A percentile compares a stretch with the other conserved stretches of the same genome.
Evolutionary conservation across 2,888 invertebrate genomes (phyloP).

Genomic region (Eubasilissa splendida): DNA sequence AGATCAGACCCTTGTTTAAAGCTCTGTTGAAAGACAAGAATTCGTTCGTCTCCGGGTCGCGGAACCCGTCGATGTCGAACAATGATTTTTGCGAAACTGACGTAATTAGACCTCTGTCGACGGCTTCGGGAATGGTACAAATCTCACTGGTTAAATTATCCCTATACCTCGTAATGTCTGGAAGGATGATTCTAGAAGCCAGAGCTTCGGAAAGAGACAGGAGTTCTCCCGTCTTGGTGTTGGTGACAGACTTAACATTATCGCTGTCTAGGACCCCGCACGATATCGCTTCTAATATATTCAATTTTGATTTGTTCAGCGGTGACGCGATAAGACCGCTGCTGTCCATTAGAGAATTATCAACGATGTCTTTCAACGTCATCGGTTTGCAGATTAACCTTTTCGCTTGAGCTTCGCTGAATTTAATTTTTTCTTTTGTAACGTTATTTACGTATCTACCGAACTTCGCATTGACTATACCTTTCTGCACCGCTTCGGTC

Average conservation of each 20-base stretch:
- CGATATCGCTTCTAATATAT: constrained; percentile 88
- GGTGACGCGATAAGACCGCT: constrained; percentile 87
- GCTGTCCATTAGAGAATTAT: constrained; percentile 84
- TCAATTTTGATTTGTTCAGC: constrained; percentile 81
- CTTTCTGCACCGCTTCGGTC: constrained; percentile 83
- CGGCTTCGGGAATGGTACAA: constrained; percentile 88
- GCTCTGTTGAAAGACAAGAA: constrained; percentile 90
- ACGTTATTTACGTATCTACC: constrained; percentile 86
- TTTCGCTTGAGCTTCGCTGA: constrained; percentile 87
- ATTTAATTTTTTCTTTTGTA: constrained; percentile 82
- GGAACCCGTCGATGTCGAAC: constrained; percentile 93
- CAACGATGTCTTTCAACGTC: constrained; percentile 92
- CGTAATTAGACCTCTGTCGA: constrained; percentile 89
- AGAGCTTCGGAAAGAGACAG: constrained; percentile 90
- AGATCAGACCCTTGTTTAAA: constrained; percentile 82
- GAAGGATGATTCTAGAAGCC: constrained; percentile 83
- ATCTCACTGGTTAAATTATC: constrained; percentile 83
- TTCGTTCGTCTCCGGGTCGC: constrained; percentile 85
- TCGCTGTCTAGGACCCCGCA: constrained; percentile 91
- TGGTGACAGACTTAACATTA: constrained; percentile 86
- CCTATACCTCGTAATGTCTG: constrained; percentile 81
- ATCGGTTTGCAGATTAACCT: constrained; percentile 89
- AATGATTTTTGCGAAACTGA: constrained; percentile 91
- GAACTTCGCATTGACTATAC: constrained; percentile 85
- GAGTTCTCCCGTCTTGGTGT: constrained; percentile 84